Evolutionary conservation across 2,888 invertebrate species (phyloP).

Genomic region (Nebria salina): DNA sequence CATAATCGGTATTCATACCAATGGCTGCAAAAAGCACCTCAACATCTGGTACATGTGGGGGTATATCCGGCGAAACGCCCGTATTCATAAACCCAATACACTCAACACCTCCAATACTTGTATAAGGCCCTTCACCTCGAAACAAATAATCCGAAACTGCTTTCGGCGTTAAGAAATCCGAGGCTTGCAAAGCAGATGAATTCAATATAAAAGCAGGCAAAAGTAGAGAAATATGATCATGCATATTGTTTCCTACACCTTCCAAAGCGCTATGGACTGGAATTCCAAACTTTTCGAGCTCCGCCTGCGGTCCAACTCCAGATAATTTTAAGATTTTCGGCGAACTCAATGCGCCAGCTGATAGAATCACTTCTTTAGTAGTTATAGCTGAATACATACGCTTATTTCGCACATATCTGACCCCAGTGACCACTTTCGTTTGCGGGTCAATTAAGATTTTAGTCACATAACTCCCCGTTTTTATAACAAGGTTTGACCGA

Average conservation of each 20-base stretch:
- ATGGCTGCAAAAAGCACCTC: slow-evolving; percentile 67
- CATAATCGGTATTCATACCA: slow-evolving; percentile 54
- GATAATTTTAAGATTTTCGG: slow-evolving; percentile 84
- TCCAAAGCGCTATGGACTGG: slow-evolving; percentile 67
- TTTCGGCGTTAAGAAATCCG: slow-evolving; percentile 54
- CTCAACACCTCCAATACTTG: slow-evolving; percentile 68
- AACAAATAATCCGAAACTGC: slow-evolving; percentile 60
- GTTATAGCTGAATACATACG: slow-evolving; percentile 67
- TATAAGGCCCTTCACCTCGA: slow-evolving; percentile 66
- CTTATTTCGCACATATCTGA: slow-evolving; percentile 68
- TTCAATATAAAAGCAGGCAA: slow-evolving; percentile 58
- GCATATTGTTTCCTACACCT: slow-evolving; percentile 72
- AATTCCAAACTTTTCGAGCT: slow-evolving; percentile 68
- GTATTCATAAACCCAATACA: slow-evolving; percentile 70
- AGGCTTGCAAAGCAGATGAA: not conserved
- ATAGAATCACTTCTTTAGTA: slow-evolving; percentile 77
- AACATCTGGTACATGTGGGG: slow-evolving; percentile 70
- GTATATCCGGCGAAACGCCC: slow-evolving; percentile 65
- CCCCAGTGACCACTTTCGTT: slow-evolving; percentile 68
- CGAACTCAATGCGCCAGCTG: slow-evolving; percentile 80
- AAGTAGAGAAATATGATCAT: slow-evolving; percentile 73
- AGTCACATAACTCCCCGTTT: slow-evolving; percentile 69
- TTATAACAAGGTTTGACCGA: slow-evolving; percentile 71
- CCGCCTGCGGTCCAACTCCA: slow-evolving; percentile 74
- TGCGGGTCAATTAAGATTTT: slow-evolving; percentile 68